These are phyloP conservation scores for Festucalex cinctus DNA, from an alignment of 2,113 vertebrate species.

Conservation along the genomic window DNA sequence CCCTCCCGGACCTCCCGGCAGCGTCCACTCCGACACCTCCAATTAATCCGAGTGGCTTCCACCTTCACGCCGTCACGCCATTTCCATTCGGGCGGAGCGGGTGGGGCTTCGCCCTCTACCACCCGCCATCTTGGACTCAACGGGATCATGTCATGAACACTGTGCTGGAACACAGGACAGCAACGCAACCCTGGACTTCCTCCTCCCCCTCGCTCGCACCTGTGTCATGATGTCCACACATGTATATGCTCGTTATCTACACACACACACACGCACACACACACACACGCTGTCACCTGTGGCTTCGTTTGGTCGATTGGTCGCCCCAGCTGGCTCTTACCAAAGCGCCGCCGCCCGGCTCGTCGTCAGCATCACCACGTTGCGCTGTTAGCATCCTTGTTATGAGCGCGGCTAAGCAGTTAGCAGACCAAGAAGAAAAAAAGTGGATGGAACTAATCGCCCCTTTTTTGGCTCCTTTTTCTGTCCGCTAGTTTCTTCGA, in stretches of 20 bases:
- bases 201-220: constrained; percentile 18
- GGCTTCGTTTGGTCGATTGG: constrained; percentile 43
- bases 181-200: constrained; percentile 32
- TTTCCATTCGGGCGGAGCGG: constrained; percentile 2
- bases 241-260: constrained; percentile 57
- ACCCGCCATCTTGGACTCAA: constrained; percentile 9
- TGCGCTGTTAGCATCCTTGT: constrained; percentile 62
- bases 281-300: constrained; percentile 3
- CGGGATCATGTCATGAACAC: constrained; percentile 45
- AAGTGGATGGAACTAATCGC: constrained; percentile 59
- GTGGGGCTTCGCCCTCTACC: background rate
- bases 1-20: constrained; percentile 75
- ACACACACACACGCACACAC: constrained; percentile 25
- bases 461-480: constrained; percentile 61
- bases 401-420: constrained; percentile 42
- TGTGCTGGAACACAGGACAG: constrained; percentile 65
- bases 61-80: background rate
- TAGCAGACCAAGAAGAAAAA: constrained; percentile 37
- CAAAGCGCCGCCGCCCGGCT: constrained; percentile 66
- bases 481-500: constrained; percentile 65
- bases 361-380: constrained; percentile 48
- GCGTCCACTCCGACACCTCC: constrained; percentile 81
- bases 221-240: constrained; percentile 67
- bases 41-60: constrained; percentile 63
- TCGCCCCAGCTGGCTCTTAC: constrained; percentile 58